Evolutionary conservation across 2,113 vertebrate species (phyloP).

Genomic region (Athene cunicularia): DNA sequence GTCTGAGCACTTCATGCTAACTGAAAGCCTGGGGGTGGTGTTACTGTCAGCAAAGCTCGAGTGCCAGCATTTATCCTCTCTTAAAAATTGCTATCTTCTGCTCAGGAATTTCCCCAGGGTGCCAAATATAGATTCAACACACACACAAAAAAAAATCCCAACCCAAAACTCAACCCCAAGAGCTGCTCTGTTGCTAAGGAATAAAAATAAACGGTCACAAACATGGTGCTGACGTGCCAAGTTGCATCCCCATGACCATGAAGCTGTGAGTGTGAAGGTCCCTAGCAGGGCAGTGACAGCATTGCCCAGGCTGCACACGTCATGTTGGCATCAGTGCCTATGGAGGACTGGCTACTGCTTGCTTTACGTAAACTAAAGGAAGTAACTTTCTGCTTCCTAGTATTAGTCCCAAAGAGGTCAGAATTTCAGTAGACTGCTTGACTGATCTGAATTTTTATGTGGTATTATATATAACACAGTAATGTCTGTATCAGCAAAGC

Average conservation of each 20-base stretch:
- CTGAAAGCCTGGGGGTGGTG: background rate
- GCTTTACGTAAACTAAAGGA: background rate
- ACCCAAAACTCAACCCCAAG: background rate
- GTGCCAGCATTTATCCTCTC: background rate
- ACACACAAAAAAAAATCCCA: background rate
- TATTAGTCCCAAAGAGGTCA: background rate
- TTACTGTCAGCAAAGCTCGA: background rate
- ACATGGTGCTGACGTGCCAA: background rate
- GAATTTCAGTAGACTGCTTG: background rate
- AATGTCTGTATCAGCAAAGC: background rate
- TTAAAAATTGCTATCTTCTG: conserved; percentile 18
- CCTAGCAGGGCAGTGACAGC: background rate
- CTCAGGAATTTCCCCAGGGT: conserved; percentile 29
- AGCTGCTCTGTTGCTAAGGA: conserved; percentile 38
- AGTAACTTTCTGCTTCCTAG: background rate
- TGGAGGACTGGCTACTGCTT: background rate
- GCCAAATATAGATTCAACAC: conserved; percentile 15
- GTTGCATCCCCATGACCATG: background rate
- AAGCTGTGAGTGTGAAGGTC: background rate
- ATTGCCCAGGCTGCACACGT: background rate
- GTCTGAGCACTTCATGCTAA: background rate
- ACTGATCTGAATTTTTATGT: background rate
- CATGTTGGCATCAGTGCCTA: fast-evolving
- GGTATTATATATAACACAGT: background rate
- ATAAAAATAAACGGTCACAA: conserved; percentile 16